A percentile compares a stretch with the other conserved stretches of the same genome.
Conservation (phyloP, 2,797 vertebrate species). For the Jordanella pulchra region DNA sequence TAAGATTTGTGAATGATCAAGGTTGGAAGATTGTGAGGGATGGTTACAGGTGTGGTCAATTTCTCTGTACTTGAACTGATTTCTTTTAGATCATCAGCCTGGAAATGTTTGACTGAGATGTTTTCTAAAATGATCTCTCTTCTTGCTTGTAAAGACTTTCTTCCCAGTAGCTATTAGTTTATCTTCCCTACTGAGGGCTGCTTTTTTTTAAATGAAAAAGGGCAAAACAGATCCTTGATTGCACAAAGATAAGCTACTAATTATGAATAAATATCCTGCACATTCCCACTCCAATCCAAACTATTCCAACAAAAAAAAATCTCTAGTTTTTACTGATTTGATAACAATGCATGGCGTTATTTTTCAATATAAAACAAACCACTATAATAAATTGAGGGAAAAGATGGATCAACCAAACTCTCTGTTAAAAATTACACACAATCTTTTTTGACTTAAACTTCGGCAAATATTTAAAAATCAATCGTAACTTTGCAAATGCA, state of each 20-base stretch:
- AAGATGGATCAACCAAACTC: background rate
- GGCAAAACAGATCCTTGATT: background rate
- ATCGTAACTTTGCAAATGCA: background rate
- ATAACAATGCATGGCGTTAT: background rate
- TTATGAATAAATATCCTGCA: background rate
- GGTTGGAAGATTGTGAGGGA: too few species aligned
- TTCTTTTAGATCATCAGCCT: too few species aligned
- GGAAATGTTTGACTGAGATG: background rate
- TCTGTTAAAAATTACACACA: background rate
- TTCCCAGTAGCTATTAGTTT: background rate
- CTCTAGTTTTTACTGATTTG: background rate
- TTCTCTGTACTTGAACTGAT: too few species aligned
- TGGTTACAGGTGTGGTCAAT: too few species aligned
- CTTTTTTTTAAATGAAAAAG: background rate
- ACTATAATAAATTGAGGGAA: background rate
- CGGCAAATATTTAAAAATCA: background rate
- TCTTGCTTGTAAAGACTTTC: background rate
- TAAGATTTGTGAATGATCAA: too few species aligned
- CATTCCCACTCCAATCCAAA: background rate
- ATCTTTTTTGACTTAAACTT: background rate
- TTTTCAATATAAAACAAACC: background rate
- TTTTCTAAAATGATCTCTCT: background rate
- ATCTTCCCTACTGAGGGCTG: background rate
- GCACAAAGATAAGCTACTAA: background rate
- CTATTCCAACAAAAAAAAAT: background rate